These are phyloP conservation scores for Gryllus longicercus DNA, from an alignment of 2,888 invertebrate species.

Conservation along the genomic window DNA sequence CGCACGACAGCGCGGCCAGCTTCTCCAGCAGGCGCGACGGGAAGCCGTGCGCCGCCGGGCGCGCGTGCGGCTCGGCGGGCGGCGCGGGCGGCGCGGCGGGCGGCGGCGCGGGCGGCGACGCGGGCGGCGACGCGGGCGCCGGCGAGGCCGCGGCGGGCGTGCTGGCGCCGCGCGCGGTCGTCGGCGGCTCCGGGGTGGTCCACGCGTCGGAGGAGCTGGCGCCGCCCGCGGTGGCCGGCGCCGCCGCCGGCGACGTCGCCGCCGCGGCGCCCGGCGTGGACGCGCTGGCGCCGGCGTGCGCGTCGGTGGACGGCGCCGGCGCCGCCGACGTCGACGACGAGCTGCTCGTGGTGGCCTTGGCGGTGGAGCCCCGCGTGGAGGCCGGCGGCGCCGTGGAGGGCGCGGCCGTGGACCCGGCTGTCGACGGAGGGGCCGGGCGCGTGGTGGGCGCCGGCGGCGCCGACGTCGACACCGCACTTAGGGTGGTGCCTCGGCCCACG, in stretches of 20 bases:
- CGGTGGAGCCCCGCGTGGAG: background rate
- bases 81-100: constrained; percentile 37
- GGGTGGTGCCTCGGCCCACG: too few species aligned
- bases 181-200: constrained; percentile 30
- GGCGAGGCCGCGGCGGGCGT: constrained; percentile 47
- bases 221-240: constrained; percentile 40
- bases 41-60: constrained; percentile 42
- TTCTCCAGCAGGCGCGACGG: constrained; percentile 60
- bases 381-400: background rate
- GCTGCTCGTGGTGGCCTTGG: background rate
- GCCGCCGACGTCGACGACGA: background rate
- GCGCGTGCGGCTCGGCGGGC: constrained; percentile 9
- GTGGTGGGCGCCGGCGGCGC: background rate
- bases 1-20: constrained; percentile 62
- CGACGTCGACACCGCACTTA: too few species aligned
- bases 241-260: constrained; percentile 20
- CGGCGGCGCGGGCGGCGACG: background rate
- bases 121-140: constrained; percentile 40
- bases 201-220: background rate
- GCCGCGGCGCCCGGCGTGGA: background rate
- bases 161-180: constrained; percentile 39
- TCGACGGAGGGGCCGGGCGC: background rate
- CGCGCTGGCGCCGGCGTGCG: constrained; percentile 38
- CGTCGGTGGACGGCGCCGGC: constrained; percentile 40
- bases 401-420: background rate